These are phyloP conservation scores for Myrmophylax atrothorax DNA, from an alignment of 2,113 vertebrate genomes.

Conservation along the genomic window DNA sequence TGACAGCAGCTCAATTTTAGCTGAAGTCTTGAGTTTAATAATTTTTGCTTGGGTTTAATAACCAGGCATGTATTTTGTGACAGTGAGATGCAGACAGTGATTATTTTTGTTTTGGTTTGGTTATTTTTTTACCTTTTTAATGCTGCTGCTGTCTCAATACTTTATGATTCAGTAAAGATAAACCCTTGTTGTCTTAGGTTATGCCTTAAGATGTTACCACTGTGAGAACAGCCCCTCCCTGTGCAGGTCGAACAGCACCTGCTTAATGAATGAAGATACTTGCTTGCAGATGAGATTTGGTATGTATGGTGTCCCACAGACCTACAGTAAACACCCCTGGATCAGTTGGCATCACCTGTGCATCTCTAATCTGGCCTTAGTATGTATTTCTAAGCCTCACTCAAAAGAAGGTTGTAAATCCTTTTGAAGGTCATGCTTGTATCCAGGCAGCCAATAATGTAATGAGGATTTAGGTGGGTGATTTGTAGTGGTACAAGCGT, in stretches of 20 bases:
- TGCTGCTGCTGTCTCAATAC: background rate
- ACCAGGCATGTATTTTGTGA: background rate
- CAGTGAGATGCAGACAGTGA: background rate
- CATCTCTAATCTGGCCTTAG: background rate
- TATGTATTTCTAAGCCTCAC: background rate
- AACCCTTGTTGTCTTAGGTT: constrained; percentile 27
- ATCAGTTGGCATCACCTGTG: background rate
- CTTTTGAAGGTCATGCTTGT: background rate
- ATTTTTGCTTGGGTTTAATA: background rate
- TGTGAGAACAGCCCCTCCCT: constrained; percentile 63
- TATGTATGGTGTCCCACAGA: constrained; percentile 14
- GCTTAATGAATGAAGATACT: constrained; percentile 13
- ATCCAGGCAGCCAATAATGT: background rate
- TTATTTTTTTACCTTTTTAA: background rate
- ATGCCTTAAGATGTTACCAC: constrained; percentile 58
- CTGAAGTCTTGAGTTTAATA: background rate
- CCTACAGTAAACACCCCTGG: background rate
- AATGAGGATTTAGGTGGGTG: background rate
- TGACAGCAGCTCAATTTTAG: background rate
- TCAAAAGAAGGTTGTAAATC: background rate
- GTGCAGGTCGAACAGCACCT: constrained; percentile 64
- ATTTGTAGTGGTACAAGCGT: background rate
- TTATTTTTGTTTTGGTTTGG: background rate
- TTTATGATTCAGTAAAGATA: background rate
- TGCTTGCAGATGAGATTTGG: constrained; percentile 64